Percentiles rank a stretch among this genome's conserved stretches.
Conservation (phyloP, 2,113 vertebrate genomes). For the Raphicerus campestris region DNA sequence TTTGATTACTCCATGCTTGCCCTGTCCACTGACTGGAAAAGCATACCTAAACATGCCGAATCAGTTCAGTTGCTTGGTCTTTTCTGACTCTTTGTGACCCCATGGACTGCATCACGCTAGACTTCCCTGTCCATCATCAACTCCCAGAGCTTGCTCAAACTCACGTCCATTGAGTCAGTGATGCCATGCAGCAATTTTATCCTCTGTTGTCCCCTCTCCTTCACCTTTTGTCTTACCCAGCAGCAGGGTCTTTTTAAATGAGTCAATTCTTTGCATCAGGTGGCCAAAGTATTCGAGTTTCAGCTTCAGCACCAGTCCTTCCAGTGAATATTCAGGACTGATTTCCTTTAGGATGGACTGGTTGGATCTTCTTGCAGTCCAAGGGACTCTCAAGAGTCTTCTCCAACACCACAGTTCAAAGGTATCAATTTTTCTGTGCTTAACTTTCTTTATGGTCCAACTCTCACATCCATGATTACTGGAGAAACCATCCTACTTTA, state of each 20-base stretch:
- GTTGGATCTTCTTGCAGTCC: neutral
- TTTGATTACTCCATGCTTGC: neutral
- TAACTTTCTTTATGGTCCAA: neutral
- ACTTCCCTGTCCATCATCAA: neutral
- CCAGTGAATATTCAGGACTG: neutral
- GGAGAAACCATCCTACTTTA: neutral
- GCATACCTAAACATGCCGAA: neutral
- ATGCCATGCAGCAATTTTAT: neutral
- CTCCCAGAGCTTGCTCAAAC: neutral
- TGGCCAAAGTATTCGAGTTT: neutral
- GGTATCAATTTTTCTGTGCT: rapidly evolving
- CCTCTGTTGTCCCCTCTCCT: neutral
- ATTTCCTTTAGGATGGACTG: neutral
- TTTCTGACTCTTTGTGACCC: neutral
- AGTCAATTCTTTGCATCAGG: neutral
- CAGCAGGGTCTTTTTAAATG: neutral
- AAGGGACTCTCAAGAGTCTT: neutral
- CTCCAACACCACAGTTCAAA: neutral
- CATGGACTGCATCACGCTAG: neutral
- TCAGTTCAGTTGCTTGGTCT: neutral
- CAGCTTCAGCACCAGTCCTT: neutral
- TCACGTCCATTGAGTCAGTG: neutral
- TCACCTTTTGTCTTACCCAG: neutral
- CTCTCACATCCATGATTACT: neutral
- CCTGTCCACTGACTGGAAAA: neutral